Base-by-base conservation (phyloP, 2,888 invertebrate genomes). In the Agonopterix arenella region DNA sequence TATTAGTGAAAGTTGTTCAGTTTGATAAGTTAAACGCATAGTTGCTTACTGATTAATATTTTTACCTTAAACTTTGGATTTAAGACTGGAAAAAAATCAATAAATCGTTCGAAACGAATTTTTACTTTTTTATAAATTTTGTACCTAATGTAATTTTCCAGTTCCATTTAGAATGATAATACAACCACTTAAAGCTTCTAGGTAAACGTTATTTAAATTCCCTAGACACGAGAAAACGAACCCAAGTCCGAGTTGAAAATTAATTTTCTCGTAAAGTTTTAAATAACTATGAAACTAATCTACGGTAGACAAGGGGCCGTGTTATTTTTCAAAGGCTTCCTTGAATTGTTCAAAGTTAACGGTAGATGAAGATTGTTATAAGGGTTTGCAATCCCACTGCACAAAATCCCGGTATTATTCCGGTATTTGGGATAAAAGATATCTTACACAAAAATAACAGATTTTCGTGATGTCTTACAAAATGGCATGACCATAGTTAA, bases 281-380 rank as follows among this genome's bases (percentile, higher is more conserved):
- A 68, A 72, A 78, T 68, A 71, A 78, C 73, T 73, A 69, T 73
- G 67, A 70, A 82, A 82, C 75, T 81, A 77, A 80, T 80, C 76
- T 70, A 56, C 57, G 56, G 61, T 51, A 68, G 71, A 74, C 76
- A 77, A 68, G 68, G 64, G 66, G 59, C 52, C 54, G 52, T 56
- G 58, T 64, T 56, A 61, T 63, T 57, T 57, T 61, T 58, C 53
- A 56, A 40, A 40, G 40, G 10, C 40, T 40, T n/a, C n/a, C n/a
- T 40, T 9, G 9, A 40, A n/a, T n/a, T 40, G 10, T 40, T 40
- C 1, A 40, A 40, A n/a, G 28, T 28, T 28, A 7, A 28, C 28
- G 28, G 28, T 28, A 28, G 28, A 28, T 28, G 28, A 28, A 28
- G 28, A 28, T 7, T 7, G 28, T 28, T 28, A 1, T 28, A 28